phyloP scores from a whole-genome alignment of 64 coral and sea anemone species.

The Orbicella faveolata region DNA sequence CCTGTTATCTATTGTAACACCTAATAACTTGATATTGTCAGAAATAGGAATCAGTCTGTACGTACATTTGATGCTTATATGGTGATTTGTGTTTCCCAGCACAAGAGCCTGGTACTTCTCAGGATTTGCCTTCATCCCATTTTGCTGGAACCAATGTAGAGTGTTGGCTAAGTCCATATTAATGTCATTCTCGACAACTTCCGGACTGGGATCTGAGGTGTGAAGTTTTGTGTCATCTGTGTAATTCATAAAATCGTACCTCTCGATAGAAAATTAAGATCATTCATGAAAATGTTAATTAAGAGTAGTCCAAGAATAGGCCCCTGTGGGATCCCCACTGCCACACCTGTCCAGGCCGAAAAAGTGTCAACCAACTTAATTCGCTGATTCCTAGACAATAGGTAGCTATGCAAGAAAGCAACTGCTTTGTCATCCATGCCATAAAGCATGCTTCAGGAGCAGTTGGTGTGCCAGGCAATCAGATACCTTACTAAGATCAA shows the following conservation, averaged over 20 bases:
- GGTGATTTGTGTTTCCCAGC: slow-evolving; percentile 12
- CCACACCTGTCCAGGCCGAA: slow-evolving; percentile 19
- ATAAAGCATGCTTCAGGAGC: slow-evolving; percentile 27
- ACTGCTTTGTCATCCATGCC: slow-evolving; percentile 28
- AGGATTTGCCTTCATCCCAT: slow-evolving; percentile 24
- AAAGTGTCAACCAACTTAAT: slow-evolving; percentile 37
- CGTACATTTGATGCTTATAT: slow-evolving; percentile 2
- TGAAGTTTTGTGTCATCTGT: not conserved
- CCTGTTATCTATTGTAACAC: not conserved
- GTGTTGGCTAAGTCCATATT: slow-evolving; percentile 6
- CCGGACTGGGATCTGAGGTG: not conserved
- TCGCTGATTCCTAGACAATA: slow-evolving; percentile 36
- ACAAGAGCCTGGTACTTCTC: slow-evolving; percentile 40
- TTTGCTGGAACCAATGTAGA: not conserved
- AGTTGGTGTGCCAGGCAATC: slow-evolving; percentile 55
- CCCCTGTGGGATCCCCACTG: not conserved
- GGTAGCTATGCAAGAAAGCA: slow-evolving; percentile 7
- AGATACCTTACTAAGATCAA: slow-evolving; percentile 40
- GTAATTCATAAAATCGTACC: not conserved
- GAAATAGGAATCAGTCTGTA: slow-evolving; percentile 6
- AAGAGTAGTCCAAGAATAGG: not conserved
- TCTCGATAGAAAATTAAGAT: not conserved
- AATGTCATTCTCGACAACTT: not conserved
- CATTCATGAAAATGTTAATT: slow-evolving; percentile 3
- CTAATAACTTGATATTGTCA: slow-evolving; percentile 9